These are phyloP conservation scores for Yponomeuta evonymella DNA, from an alignment of 2,888 invertebrate species.

Conservation along the genomic window DNA sequence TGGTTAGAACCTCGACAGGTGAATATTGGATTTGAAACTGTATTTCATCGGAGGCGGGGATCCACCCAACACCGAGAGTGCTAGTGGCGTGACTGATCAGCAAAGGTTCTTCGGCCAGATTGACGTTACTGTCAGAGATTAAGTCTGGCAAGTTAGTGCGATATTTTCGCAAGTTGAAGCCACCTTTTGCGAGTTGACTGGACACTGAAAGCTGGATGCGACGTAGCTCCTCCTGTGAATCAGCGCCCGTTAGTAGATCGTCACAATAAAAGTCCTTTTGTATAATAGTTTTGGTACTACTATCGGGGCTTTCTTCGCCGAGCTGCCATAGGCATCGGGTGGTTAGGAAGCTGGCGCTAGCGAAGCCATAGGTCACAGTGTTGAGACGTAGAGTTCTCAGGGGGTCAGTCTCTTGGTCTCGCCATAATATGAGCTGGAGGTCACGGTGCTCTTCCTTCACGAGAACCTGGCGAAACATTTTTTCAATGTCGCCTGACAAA, in stretches of 20 bases:
- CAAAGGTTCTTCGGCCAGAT: neutral
- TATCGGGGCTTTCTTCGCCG: too few species aligned
- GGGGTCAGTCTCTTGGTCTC: neutral
- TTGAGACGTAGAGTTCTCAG: neutral
- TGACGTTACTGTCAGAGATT: neutral
- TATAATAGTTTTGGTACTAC: neutral
- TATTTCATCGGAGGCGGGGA: neutral
- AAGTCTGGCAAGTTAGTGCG: neutral
- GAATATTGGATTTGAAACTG: neutral
- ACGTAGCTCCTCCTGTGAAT: too few species aligned
- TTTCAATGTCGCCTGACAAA: neutral
- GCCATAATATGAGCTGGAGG: neutral
- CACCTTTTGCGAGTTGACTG: neutral
- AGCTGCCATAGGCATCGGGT: too few species aligned
- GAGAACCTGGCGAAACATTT: neutral
- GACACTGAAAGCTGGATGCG: neutral
- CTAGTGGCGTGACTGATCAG: neutral
- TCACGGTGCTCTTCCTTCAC: too few species aligned
- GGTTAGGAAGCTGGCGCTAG: slow-evolving; percentile 1
- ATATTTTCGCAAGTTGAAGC: slow-evolving; percentile 12
- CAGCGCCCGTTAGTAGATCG: slow-evolving; percentile 10
- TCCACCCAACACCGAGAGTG: neutral
- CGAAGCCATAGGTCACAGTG: neutral
- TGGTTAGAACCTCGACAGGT: neutral
- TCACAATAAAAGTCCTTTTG: slow-evolving; percentile 7